phyloP scores from a whole-genome alignment of 1,140 invertebrate genomes.

The Halotydeus destructor region DNA sequence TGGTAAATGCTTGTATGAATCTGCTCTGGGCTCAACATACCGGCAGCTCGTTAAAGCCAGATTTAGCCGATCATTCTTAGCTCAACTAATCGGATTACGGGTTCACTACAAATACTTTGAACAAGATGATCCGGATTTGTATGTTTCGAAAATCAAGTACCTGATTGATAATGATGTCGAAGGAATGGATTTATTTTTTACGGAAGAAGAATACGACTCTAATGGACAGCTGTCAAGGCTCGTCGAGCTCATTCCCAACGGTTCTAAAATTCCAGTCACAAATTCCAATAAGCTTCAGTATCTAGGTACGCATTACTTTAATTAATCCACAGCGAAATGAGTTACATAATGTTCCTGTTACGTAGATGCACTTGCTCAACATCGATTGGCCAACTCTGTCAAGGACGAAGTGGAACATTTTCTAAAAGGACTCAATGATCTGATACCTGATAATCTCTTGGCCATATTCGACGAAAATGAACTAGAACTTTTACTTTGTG shows the following conservation, averaged over 20 bases:
- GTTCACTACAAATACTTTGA: slow-evolving; percentile 93
- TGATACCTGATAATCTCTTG: slow-evolving; percentile 74
- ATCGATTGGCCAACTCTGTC: slow-evolving; percentile 53
- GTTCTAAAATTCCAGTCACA: slow-evolving; percentile 41
- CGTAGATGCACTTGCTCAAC: slow-evolving; percentile 68
- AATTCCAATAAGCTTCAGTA: slow-evolving; percentile 45
- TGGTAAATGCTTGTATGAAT: slow-evolving; percentile 82
- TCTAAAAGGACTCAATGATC: slow-evolving; percentile 63
- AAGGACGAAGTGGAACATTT: slow-evolving; percentile 68
- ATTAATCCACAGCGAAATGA: no score
- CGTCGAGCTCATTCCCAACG: slow-evolving; percentile 51
- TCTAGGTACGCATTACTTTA: no score
- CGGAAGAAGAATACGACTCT: slow-evolving; percentile 63
- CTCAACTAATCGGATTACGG: slow-evolving; percentile 72
- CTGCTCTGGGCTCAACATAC: slow-evolving; percentile 63
- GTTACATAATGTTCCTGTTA: no score
- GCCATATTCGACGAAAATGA: slow-evolving; percentile 92
- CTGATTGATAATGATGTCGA: slow-evolving; percentile 73
- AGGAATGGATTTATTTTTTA: slow-evolving; percentile 60
- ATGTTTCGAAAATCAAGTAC: slow-evolving; percentile 73
- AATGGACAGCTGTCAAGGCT: slow-evolving; percentile 42
- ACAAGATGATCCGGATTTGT: slow-evolving; percentile 81
- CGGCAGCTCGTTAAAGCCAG: slow-evolving; percentile 65
- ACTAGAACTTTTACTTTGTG: slow-evolving; percentile 75
- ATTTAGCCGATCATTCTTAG: slow-evolving; percentile 77